Base-by-base conservation (phyloP, 2,888 invertebrate genomes). In the Dascillus cervinus region DNA sequence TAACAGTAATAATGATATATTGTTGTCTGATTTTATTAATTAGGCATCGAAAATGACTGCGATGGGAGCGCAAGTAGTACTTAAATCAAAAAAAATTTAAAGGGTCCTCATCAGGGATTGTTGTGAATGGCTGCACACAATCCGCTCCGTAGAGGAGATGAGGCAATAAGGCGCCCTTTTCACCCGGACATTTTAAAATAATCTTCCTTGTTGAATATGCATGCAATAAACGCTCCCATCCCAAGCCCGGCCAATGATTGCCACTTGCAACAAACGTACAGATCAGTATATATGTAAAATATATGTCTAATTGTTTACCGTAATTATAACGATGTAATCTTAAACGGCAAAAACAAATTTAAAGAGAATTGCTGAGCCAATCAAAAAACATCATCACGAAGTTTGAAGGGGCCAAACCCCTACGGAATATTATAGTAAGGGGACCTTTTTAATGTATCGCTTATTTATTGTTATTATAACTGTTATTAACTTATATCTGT, bases 51-150 rank as follows among this genome's bases (percentile, higher is more conserved):
- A n/a, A n/a, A n/a, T n/a, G n/a, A n/a, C n/a, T n/a, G n/a, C n/a
- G n/a, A n/a, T n/a, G n/a, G n/a, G n/a, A n/a, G n/a, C n/a, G n/a
- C n/a, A n/a, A n/a, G n/a, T n/a, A n/a, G 17, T 6, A 17, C 17
- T 17, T 17, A 6, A 17, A 17, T 6, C 17, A 24, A 15, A 25
- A 31, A 30, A 20, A 26, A 14, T 29, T 32, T 32, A 27, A 21
- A 58, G 64, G 63, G 62, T 64, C 69, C 61, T 67, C 65, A 61
- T 62, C 44, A 46, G 49, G 63, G 69, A 67, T 67, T 72, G 67
- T 60, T 65, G 70, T 73, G 74, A 73, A 74, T 75, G 75, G 75
- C 75, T 75, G 75, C 74, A 72, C 71, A 62, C 66, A 69, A 71
- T 66, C 71, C 67, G 55, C 40, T 59, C 62, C 48, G 34, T 34